Percentiles rank a stretch among this genome's conserved stretches.
Conservation (phyloP, 2,113 vertebrate species). For the Myotis yumanensis region DNA sequence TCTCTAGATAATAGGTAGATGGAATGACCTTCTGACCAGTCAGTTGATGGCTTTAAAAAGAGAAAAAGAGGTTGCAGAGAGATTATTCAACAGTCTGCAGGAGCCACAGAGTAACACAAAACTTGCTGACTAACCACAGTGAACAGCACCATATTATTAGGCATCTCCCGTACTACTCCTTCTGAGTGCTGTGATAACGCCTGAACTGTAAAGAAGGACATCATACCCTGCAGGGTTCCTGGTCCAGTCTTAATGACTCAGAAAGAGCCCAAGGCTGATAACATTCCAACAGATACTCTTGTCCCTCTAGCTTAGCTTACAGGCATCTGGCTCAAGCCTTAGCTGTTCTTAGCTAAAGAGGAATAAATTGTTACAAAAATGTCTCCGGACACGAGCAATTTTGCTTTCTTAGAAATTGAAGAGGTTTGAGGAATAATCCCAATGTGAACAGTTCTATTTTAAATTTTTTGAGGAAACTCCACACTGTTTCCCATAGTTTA, state of each 20-base stretch:
- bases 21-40: neutral
- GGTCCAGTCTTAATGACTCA: neutral
- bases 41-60: neutral
- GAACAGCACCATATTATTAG: neutral
- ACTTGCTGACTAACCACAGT: neutral
- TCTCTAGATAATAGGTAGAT: neutral
- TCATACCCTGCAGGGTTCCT: neutral
- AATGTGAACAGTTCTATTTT: neutral
- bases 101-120: neutral
- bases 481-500: neutral
- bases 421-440: neutral
- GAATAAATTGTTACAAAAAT: neutral
- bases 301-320: neutral
- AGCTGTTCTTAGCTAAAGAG: neutral
- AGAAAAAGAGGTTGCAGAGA: neutral
- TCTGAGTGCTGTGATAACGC: neutral
- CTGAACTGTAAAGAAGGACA: neutral
- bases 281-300: neutral
- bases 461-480: neutral
- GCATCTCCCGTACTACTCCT: neutral
- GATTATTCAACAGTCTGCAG: neutral
- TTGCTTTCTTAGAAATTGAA: constrained; percentile 13
- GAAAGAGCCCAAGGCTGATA: neutral
- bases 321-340: neutral
- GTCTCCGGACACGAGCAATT: neutral